These are phyloP conservation scores for Mungos mungo DNA, from an alignment of 2,113 vertebrate genomes.

Conservation along the genomic window DNA sequence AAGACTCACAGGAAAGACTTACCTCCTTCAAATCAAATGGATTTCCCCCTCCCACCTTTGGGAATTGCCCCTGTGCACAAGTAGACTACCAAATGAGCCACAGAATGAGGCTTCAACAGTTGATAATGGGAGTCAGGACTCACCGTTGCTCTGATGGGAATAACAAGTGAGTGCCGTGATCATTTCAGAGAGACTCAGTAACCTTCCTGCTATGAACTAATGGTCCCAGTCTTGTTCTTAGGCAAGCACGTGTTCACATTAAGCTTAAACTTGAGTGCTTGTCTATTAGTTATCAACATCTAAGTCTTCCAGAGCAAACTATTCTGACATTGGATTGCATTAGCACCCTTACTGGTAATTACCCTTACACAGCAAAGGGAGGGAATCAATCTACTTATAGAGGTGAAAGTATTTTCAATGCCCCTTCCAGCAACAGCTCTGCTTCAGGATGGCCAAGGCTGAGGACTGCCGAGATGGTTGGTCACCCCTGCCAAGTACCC, in stretches of 20 bases:
- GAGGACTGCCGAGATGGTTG: neutral
- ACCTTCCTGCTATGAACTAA: slow-evolving; percentile 34
- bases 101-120: neutral
- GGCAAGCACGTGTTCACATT: slow-evolving; percentile 19
- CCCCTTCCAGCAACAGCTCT: slow-evolving; percentile 13
- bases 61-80: neutral
- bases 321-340: neutral
- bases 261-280: slow-evolving; percentile 29
- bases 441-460: neutral
- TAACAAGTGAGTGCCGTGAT: neutral
- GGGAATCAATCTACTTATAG: neutral
- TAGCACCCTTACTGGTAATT: neutral
- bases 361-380: neutral
- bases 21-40: neutral
- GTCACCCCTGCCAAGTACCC: neutral
- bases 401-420: neutral
- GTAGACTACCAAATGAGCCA: neutral
- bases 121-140: neutral
- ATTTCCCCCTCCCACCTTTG: neutral
- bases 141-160: neutral
- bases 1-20: neutral
- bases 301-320: neutral
- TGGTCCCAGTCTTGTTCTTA: slow-evolving; percentile 41
- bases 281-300: slow-evolving; percentile 13
- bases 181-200: neutral